These are phyloP conservation scores for Bombus huntii DNA, from an alignment of 1,140 invertebrate genomes.

Conservation along the genomic window DNA sequence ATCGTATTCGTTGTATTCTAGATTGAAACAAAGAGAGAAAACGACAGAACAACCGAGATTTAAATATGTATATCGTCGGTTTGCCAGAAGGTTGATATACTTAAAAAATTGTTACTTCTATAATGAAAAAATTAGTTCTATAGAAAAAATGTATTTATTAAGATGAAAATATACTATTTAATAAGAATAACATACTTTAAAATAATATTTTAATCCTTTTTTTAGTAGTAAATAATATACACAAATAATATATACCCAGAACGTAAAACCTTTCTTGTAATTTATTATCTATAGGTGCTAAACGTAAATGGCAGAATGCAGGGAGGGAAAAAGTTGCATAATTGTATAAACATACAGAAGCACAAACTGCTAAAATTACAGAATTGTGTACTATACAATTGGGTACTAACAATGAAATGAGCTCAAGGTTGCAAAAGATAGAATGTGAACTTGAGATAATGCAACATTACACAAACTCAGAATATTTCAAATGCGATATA, in stretches of 20 bases:
- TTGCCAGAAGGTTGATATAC: neutral
- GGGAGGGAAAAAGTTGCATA: slow-evolving; percentile 84
- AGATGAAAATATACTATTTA: neutral
- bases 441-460: slow-evolving; percentile 81
- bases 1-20: slow-evolving; percentile 58
- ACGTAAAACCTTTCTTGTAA: neutral
- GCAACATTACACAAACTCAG: slow-evolving; percentile 80
- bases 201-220: neutral
- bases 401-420: slow-evolving; percentile 83
- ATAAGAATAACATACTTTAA: neutral
- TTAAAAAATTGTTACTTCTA: neutral
- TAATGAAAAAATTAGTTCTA: neutral
- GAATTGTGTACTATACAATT: slow-evolving; percentile 82
- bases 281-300: slow-evolving; percentile 75
- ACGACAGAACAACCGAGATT: neutral
- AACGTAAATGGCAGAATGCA: slow-evolving; percentile 84
- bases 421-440: slow-evolving; percentile 80
- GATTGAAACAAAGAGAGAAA: slow-evolving; percentile 18
- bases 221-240: neutral
- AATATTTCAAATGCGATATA: slow-evolving; percentile 78
- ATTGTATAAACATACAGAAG: slow-evolving; percentile 83
- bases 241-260: neutral
- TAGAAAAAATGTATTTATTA: neutral
- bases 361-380: slow-evolving; percentile 84
- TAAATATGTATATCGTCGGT: neutral